Percentiles rank a stretch among this genome's conserved stretches.
These are phyloP conservation scores for Oconnorella tubifera DNA, from an alignment of 2,888 invertebrate species.

Conservation along the genomic window DNA sequence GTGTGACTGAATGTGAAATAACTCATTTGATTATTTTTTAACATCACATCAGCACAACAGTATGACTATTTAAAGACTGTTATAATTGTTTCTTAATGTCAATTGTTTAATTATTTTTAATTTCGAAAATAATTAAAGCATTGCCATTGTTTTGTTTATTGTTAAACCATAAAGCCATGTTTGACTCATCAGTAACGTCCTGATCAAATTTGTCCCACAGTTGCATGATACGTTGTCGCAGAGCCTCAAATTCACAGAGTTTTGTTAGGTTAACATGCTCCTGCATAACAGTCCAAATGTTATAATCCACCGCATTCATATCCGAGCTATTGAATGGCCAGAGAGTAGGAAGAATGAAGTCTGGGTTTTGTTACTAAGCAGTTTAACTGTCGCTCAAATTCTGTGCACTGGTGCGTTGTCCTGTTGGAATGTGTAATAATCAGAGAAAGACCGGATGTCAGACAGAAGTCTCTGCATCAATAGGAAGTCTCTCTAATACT, in stretches of 20 bases:
- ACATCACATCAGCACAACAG: too few relatives aligned
- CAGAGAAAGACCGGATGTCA: conserved; percentile 8
- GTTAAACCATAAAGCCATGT: too few relatives aligned
- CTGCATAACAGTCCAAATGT: conserved; percentile 14
- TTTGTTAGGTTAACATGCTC: conserved; percentile 9
- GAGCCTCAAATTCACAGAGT: conserved; percentile 2
- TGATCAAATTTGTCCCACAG: neutral
- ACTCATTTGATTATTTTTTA: too few relatives aligned
- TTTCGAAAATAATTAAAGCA: too few relatives aligned
- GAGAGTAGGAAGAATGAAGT: conserved; percentile 6
- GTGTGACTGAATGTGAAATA: too few relatives aligned
- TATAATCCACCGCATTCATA: conserved; percentile 14
- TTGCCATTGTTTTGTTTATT: too few relatives aligned
- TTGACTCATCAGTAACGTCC: neutral
- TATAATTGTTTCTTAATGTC: too few relatives aligned
- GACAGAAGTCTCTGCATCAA: conserved; percentile 3
- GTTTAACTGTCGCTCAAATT: conserved; percentile 2
- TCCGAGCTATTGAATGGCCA: conserved; percentile 10
- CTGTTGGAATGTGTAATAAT: conserved; percentile 8
- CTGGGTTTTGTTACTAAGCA: conserved; percentile 6
- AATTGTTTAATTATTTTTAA: too few relatives aligned
- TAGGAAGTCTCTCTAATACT: conserved; percentile 3
- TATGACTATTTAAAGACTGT: too few relatives aligned
- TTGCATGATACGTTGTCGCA: conserved; percentile 4
- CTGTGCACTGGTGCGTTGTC: conserved; percentile 11